Evolutionary conservation across 2,888 invertebrate species (phyloP).

Genomic region (Fragum fragum): DNA sequence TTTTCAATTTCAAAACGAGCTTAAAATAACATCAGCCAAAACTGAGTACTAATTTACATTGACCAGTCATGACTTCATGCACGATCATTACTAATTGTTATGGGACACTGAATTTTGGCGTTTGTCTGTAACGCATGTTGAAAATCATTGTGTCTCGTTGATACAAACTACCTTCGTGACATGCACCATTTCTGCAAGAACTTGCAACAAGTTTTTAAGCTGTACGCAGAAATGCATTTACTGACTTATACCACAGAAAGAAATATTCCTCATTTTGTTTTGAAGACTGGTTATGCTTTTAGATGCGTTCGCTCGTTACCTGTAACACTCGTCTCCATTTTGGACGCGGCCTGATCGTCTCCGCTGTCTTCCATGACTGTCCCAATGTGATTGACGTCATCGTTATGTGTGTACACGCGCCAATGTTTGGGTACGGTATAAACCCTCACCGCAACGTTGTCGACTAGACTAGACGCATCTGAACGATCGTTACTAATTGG

Average conservation of each 20-base stretch:
- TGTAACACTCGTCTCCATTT: background rate
- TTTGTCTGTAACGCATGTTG: too few species aligned
- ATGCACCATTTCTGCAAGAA: slow-evolving; percentile 6
- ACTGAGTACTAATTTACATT: too few species aligned
- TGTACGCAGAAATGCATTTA: background rate
- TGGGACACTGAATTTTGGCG: too few species aligned
- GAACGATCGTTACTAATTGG: background rate
- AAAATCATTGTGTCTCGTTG: too few species aligned
- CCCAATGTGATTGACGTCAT: background rate
- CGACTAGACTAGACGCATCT: slow-evolving; percentile 1
- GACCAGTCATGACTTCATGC: too few species aligned
- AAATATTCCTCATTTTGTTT: background rate
- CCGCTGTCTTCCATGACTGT: background rate
- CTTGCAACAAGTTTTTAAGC: background rate
- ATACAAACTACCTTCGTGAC: background rate
- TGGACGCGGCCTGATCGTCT: background rate
- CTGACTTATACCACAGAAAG: background rate
- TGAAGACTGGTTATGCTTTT: background rate
- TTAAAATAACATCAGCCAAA: too few species aligned
- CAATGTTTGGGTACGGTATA: background rate
- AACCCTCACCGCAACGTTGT: slow-evolving; percentile 6
- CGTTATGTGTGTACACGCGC: slow-evolving; percentile 1
- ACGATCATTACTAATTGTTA: too few species aligned
- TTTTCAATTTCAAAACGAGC: too few species aligned
- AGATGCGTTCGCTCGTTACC: slow-evolving; percentile 1